A percentile compares a stretch with the other conserved stretches of the same genome.
Evolutionary conservation across 2,888 invertebrate genomes (phyloP).

Genomic region (Scaptomyza caliginosa): DNA sequence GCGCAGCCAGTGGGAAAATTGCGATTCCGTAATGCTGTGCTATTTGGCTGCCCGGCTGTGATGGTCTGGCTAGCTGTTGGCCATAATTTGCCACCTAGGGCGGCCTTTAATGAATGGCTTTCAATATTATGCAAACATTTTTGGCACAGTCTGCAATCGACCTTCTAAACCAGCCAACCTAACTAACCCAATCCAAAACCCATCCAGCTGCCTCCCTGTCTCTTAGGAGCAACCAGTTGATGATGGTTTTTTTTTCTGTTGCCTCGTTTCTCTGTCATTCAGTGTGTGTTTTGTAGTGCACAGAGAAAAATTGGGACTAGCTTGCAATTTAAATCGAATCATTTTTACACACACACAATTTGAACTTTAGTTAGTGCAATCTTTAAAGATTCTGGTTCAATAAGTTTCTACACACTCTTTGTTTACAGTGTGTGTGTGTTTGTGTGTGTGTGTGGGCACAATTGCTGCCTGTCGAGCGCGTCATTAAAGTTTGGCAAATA

Average conservation of each 20-base stretch:
- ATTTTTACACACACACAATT: too few relatives aligned
- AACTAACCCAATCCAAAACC: not conserved
- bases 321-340: too few relatives aligned
- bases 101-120: conserved; percentile 58
- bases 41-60: not conserved
- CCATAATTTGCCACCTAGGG: conserved; percentile 46
- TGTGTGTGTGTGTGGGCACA: conserved; percentile 9
- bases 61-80: not conserved
- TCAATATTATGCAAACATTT: conserved; percentile 69
- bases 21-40: conserved; percentile 26
- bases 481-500: conserved; percentile 73
- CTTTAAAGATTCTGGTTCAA: too few relatives aligned
- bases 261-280: conserved; percentile 1
- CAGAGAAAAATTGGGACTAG: too few relatives aligned
- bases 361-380: too few relatives aligned
- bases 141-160: conserved; percentile 13
- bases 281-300: not conserved
- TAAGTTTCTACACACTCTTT: too few relatives aligned
- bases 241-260: not conserved
- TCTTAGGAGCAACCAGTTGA: conserved; percentile 19
- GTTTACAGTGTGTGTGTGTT: not conserved
- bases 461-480: conserved; percentile 46
- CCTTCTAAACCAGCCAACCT: not conserved
- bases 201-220: not conserved
- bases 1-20: conserved; percentile 55